Conservation (phyloP, 2,888 invertebrate genomes). For the Epistrophe eligans region DNA sequence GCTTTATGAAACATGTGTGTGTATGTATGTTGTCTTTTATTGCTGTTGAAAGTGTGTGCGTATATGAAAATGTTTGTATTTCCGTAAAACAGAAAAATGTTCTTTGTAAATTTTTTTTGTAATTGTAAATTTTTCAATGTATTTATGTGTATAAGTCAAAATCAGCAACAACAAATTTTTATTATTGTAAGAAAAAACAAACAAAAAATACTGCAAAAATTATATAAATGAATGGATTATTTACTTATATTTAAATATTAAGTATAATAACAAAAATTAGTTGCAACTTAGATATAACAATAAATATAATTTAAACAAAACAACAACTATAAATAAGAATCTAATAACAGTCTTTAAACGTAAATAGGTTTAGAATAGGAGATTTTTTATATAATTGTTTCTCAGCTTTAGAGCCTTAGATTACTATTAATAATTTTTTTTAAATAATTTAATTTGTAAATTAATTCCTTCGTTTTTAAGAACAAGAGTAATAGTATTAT, state of each 20-base stretch:
- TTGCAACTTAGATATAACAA: slow-evolving; percentile 69
- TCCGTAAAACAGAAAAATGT: slow-evolving; percentile 22
- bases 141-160: slow-evolving; percentile 77
- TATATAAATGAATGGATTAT: slow-evolving; percentile 69
- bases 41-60: slow-evolving; percentile 20
- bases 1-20: slow-evolving; percentile 63
- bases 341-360: slow-evolving; percentile 58
- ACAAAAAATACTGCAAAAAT: slow-evolving; percentile 62
- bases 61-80: slow-evolving; percentile 63
- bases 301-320: slow-evolving; percentile 33
- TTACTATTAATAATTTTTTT: slow-evolving; percentile 48
- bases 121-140: slow-evolving; percentile 75
- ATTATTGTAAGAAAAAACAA: slow-evolving; percentile 57
- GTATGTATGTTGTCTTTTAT: slow-evolving; percentile 29
- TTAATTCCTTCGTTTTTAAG: slow-evolving; percentile 54
- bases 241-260: slow-evolving; percentile 76
- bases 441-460: slow-evolving; percentile 68
- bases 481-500: slow-evolving; percentile 61
- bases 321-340: slow-evolving; percentile 51
- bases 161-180: slow-evolving; percentile 71
- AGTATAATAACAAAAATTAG: slow-evolving; percentile 67
- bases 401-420: slow-evolving; percentile 72
- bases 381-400: slow-evolving; percentile 74
- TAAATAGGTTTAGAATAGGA: slow-evolving; percentile 64
- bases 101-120: slow-evolving; percentile 61